Evolutionary conservation across 2,113 vertebrate species (phyloP), one percentile per base, ranked within the genome.

Genomic region (Caracal caracal): DNA sequence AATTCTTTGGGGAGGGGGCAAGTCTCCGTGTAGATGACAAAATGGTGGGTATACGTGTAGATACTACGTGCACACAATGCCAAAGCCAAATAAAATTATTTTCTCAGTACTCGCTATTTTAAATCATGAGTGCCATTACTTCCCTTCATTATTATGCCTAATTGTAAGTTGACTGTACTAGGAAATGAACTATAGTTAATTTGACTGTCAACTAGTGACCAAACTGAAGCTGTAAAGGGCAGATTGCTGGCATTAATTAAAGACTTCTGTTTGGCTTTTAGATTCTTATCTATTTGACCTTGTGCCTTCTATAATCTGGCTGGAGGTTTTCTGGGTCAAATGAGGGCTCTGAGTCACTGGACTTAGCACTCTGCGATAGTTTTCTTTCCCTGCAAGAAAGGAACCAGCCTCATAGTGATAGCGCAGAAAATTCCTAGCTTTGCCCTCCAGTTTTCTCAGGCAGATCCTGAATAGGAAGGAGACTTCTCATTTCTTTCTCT

Each of bases 271-370:
- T 92, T 90, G 89, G 53, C 89, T 85, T 90, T 92, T n/a, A 94
- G 97, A 97, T 97, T 92, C 91, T 93, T 97, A 97, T 94, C 94
- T 95, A 3, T 63, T 93, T 98, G 96, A 97, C 97, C 94, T 83
- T 89, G 92, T 47, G 47, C 89, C 92, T 98, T 93, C 90, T 90
- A 16, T 71, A 90, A 66, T 90, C 83, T 93, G 63, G 63, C 86
- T 49, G 70, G 43, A 95, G 63, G n/a, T 89, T 95, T 97, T 95
- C 90, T 88, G 90, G 94, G 90, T 97, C 89, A 81, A 24, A 84
- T 30, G 92, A 93, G 49, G 47, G 68, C 63, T 76, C 24, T 71
- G 89, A 95, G 61, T 76, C 49, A 35, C 4, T 75, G 79, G 88
- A 84, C 68, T 75, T 35, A 19, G 70, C 75, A 17, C 17, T 76